Conservation (phyloP, 2,797 vertebrate species). For the Phaenicophaeus curvirostris region DNA sequence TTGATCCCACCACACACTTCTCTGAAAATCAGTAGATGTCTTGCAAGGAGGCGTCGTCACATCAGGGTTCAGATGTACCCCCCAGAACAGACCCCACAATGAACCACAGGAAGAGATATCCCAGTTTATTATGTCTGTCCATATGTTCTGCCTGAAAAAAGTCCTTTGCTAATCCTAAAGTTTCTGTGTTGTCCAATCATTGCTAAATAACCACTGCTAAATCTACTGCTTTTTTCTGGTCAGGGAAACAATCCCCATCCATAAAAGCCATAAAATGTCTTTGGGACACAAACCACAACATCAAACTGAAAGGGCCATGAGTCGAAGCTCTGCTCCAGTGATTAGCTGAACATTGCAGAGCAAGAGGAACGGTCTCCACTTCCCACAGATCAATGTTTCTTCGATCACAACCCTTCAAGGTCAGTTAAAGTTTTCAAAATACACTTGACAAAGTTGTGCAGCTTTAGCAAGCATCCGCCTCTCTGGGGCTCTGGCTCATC, state of each 20-base stretch:
- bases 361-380: not conserved
- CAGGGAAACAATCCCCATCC: not conserved
- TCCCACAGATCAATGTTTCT: not conserved
- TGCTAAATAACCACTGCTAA: not conserved
- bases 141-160: not conserved
- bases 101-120: not conserved
- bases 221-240: not conserved
- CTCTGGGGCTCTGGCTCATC: not conserved
- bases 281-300: not conserved
- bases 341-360: not conserved
- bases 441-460: not conserved
- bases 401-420: not conserved
- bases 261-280: not conserved
- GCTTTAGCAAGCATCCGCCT: not conserved
- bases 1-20: not conserved
- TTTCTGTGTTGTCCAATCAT: not conserved
- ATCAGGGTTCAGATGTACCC: fast-evolving
- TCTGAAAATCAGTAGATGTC: fast-evolving
- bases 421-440: not conserved
- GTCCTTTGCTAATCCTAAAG: not conserved
- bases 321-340: not conserved
- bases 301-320: not conserved
- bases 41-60: not conserved
- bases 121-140: fast-evolving
- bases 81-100: not conserved